A percentile compares a stretch with the other conserved stretches of the same genome.
These are phyloP conservation scores for Dicaeum eximium DNA, from an alignment of 2,113 vertebrate species.

Conservation along the genomic window DNA sequence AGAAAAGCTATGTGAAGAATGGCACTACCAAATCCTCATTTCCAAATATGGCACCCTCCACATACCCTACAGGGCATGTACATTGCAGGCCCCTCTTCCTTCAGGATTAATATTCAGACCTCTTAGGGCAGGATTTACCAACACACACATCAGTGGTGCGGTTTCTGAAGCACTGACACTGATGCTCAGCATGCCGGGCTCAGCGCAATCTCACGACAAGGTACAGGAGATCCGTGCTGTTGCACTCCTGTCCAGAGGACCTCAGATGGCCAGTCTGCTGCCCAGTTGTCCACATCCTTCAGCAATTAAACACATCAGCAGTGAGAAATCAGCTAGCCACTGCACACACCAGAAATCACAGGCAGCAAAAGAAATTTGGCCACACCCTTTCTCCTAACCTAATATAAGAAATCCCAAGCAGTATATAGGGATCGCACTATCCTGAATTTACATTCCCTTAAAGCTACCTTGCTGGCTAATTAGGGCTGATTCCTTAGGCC, in stretches of 20 bases:
- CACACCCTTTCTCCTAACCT: conserved; percentile 27
- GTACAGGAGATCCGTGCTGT: accelerated
- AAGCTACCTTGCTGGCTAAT: neutral
- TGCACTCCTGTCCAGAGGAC: neutral
- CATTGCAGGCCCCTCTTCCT: neutral
- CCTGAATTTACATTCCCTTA: neutral
- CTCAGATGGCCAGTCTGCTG: neutral
- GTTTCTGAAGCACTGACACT: accelerated
- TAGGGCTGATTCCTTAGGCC: neutral
- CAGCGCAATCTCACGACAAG: neutral
- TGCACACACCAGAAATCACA: neutral
- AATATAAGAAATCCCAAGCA: neutral
- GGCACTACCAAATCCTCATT: neutral
- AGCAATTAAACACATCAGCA: neutral
- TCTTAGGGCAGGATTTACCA: neutral
- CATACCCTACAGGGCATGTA: neutral
- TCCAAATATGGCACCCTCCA: neutral
- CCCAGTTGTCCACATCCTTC: neutral
- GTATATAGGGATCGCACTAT: neutral
- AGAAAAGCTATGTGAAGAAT: conserved; percentile 40
- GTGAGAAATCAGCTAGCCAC: neutral
- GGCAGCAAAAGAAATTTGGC: neutral
- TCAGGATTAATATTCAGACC: neutral
- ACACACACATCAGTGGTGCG: accelerated
- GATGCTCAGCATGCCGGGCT: neutral